A percentile compares a stretch with the other conserved stretches of the same genome.
These are phyloP conservation scores for Romanogobio albipinnatus DNA, from an alignment of 2,113 vertebrate species.

Conservation along the genomic window DNA sequence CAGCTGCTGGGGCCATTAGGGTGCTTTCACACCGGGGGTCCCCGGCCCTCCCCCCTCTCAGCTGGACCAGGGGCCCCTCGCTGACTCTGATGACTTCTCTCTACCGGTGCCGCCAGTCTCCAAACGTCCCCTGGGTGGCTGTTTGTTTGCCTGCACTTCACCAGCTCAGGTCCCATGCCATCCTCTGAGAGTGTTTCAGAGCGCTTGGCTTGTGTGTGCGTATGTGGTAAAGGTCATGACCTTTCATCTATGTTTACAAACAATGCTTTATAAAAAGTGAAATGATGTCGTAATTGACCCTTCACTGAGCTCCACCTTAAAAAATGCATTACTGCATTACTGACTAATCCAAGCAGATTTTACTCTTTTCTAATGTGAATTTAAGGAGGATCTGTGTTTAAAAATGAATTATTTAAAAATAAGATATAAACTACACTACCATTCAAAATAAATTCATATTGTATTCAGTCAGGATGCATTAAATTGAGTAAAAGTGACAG, in stretches of 20 bases:
- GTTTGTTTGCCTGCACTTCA: conserved; percentile 24
- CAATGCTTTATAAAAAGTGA: neutral
- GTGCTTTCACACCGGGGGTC: conserved; percentile 51
- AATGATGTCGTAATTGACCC: neutral
- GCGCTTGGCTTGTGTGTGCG: neutral
- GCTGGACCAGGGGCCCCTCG: conserved; percentile 43
- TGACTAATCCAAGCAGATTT: neutral
- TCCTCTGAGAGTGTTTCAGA: neutral
- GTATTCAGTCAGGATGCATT: too few species aligned
- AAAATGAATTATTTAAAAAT: neutral
- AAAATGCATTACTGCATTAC: neutral
- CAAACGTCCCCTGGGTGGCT: conserved; percentile 42
- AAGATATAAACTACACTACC: neutral
- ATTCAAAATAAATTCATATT: neutral
- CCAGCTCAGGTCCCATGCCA: neutral
- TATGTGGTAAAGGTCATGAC: conserved; percentile 41
- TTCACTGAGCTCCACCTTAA: neutral
- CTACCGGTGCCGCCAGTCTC: conserved; percentile 39
- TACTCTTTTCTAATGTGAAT: neutral
- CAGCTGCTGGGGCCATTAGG: conserved; percentile 77
- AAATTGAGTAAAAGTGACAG: neutral
- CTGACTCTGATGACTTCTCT: conserved; percentile 48
- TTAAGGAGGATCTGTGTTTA: neutral
- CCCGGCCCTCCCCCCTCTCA: conserved; percentile 13
- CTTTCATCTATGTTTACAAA: conserved; percentile 21